Conservation (phyloP, 2,888 invertebrate genomes). For the Lumbricus terrestris region DNA sequence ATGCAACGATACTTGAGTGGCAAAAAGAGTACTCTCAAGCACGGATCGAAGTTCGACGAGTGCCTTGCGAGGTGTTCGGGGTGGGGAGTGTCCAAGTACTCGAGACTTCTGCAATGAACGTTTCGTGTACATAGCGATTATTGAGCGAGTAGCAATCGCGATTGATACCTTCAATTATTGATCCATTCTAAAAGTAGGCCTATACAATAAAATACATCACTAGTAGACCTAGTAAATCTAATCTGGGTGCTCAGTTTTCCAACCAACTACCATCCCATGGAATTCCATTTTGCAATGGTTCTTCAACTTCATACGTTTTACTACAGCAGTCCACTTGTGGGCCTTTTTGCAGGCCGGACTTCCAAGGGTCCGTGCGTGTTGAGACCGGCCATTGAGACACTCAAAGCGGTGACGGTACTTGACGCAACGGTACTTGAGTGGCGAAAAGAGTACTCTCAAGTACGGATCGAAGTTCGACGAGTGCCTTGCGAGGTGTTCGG, state of each 20-base stretch:
- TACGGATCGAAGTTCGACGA: neutral
- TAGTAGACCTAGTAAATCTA: too few relatives aligned
- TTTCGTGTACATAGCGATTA: neutral
- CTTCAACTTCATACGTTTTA: neutral
- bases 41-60: neutral
- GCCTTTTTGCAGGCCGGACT: neutral
- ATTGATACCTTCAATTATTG: neutral
- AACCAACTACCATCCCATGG: neutral
- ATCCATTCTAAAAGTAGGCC: too few relatives aligned
- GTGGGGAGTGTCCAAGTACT: neutral
- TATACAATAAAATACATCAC: too few relatives aligned
- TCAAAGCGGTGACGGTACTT: neutral
- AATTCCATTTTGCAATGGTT: neutral
- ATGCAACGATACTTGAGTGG: constrained; percentile 3
- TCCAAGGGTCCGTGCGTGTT: neutral
- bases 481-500: neutral
- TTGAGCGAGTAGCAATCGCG: neutral
- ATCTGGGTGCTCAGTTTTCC: neutral
- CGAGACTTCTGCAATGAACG: neutral
- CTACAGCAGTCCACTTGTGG: neutral
- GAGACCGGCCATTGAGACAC: neutral
- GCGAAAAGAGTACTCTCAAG: neutral
- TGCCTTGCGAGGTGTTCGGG: neutral
- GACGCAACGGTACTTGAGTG: neutral
- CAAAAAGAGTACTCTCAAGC: neutral